phyloP scores from a whole-genome alignment of 2,113 vertebrate genomes.

The Oreocharis arfaki region DNA sequence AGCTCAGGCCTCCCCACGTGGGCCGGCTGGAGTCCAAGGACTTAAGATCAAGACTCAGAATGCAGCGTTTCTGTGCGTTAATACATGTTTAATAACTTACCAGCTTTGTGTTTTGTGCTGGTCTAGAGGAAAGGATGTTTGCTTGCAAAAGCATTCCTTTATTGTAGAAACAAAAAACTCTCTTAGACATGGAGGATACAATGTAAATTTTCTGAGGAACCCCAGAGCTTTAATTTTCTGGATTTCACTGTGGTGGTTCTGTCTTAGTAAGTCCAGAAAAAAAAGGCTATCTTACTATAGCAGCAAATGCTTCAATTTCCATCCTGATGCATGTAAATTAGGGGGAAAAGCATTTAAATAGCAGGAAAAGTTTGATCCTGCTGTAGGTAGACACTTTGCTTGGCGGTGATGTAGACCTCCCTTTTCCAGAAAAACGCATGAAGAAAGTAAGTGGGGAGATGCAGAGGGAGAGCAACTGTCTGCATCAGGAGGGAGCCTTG shows the following conservation, averaged over 20 bases:
- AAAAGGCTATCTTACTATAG: neutral
- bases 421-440: neutral
- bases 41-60: neutral
- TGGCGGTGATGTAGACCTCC: neutral
- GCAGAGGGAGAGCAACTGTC: neutral
- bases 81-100: neutral
- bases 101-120: neutral
- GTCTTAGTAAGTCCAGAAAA: neutral
- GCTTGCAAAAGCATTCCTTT: neutral
- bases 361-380: neutral
- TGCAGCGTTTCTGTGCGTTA: neutral
- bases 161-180: neutral
- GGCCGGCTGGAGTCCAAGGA: neutral
- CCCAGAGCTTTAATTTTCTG: neutral
- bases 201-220: neutral
- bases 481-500: neutral
- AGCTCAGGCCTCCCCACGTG: neutral
- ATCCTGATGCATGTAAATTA: neutral
- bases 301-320: neutral
- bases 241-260: neutral
- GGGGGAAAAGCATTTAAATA: neutral
- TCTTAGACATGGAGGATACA: neutral
- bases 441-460: neutral
- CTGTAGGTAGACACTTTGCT: neutral
- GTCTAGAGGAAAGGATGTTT: neutral